phyloP scores from a whole-genome alignment of 2,797 vertebrate genomes.

The Myotis planiceps region DNA sequence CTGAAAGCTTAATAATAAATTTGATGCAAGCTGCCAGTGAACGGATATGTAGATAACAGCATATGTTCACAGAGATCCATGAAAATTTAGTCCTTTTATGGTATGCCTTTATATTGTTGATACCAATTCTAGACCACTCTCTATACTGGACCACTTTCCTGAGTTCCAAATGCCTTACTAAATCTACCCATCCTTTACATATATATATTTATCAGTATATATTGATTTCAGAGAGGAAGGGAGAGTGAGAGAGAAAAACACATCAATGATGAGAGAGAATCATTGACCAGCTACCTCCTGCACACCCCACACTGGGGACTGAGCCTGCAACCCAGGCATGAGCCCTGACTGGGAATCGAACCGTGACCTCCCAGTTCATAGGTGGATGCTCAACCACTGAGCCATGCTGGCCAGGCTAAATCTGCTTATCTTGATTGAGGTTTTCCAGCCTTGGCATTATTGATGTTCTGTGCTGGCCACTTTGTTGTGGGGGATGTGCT shows the following conservation, averaged over 20 bases:
- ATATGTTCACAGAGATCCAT: slow-evolving; percentile 31
- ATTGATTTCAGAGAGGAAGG: no score
- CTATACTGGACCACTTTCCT: neutral
- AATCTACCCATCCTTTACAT: neutral
- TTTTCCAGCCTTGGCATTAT: neutral
- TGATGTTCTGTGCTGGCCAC: neutral
- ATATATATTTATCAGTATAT: no score
- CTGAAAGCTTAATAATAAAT: slow-evolving; percentile 71
- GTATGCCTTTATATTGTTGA: neutral
- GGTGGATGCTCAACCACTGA: no score
- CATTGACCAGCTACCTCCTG: no score
- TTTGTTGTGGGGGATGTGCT: neutral
- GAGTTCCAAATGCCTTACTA: neutral
- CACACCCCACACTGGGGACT: no score
- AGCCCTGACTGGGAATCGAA: no score
- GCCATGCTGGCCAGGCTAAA: neutral
- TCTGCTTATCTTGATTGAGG: neutral
- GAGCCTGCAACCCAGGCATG: no score
- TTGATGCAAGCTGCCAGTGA: slow-evolving; percentile 58
- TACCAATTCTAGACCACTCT: neutral
- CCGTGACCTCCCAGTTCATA: no score
- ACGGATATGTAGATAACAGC: slow-evolving; percentile 47
- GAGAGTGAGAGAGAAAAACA: no score
- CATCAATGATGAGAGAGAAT: no score
- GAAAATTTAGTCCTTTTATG: slow-evolving; percentile 17